Evolutionary conservation across 1,140 invertebrate species (phyloP).

Genomic region (Thaumetopoea pityocampa): DNA sequence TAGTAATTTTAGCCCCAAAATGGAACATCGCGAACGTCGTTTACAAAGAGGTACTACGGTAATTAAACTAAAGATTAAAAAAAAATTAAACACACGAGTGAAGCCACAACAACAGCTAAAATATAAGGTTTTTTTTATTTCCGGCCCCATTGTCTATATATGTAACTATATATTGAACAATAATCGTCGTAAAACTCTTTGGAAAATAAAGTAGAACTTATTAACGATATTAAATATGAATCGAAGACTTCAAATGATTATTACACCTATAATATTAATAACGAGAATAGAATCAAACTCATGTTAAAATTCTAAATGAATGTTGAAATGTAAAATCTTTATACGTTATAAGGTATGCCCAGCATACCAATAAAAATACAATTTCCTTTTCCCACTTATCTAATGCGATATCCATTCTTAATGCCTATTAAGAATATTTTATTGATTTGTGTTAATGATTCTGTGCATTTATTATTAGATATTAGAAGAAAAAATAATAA

Average conservation of each 20-base stretch:
- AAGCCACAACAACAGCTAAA: too few species aligned
- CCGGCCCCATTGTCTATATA: too few species aligned
- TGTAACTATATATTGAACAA: too few species aligned
- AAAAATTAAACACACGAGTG: too few species aligned
- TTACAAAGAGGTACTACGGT: too few species aligned
- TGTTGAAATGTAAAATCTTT: slow-evolving; percentile 18
- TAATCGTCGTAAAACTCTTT: too few species aligned
- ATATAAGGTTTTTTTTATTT: too few species aligned
- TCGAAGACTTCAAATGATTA: slow-evolving; percentile 9
- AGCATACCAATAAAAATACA: slow-evolving; percentile 33
- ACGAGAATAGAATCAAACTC: slow-evolving; percentile 9
- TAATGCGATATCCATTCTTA: slow-evolving; percentile 36
- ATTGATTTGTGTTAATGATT: slow-evolving; percentile 47
- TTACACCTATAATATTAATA: slow-evolving; percentile 14
- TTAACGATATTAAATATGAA: slow-evolving; percentile 10
- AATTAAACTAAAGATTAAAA: too few species aligned
- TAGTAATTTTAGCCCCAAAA: too few species aligned
- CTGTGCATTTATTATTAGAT: slow-evolving; percentile 49
- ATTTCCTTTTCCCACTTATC: slow-evolving; percentile 23
- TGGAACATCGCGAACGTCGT: too few species aligned
- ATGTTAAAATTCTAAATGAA: slow-evolving; percentile 12
- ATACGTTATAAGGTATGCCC: slow-evolving; percentile 14
- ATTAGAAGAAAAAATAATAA: slow-evolving; percentile 41
- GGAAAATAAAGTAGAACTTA: too few species aligned
- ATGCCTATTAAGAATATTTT: slow-evolving; percentile 46